Conservation (phyloP, 2,888 invertebrate genomes). For the Drosophila meridiana region DNA sequence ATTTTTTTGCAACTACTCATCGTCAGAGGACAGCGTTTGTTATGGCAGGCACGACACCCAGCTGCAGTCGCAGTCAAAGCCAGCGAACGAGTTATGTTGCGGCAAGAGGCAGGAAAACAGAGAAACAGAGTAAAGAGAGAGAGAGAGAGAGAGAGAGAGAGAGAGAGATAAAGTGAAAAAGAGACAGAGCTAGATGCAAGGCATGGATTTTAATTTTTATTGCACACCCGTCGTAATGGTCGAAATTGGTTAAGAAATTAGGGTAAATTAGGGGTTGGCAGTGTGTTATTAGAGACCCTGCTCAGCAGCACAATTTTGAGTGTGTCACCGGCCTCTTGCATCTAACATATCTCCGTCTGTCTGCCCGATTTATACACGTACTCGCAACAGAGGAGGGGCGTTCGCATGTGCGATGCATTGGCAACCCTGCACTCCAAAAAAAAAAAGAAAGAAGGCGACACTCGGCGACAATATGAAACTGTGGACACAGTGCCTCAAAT, state of each 20-base stretch:
- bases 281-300: conserved; percentile 76
- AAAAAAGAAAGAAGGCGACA: conserved; percentile 8
- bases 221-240: conserved; percentile 81
- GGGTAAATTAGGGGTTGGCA: conserved; percentile 83
- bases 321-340: conserved; percentile 40
- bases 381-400: conserved; percentile 36
- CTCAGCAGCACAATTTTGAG: conserved; percentile 37
- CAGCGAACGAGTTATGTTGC: conserved; percentile 74
- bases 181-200: conserved; percentile 23
- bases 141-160: not conserved
- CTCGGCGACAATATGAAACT: conserved; percentile 28
- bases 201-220: conserved; percentile 82
- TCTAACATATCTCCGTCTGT: conserved; percentile 20
- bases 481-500: conserved; percentile 48
- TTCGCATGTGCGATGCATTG: conserved; percentile 41
- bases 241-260: conserved; percentile 83
- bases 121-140: not conserved
- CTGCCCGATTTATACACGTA: conserved; percentile 10
- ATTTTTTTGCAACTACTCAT: conserved; percentile 39
- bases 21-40: conserved; percentile 74
- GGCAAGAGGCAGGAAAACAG: conserved; percentile 21
- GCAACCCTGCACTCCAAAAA: conserved; percentile 12
- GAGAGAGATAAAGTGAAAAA: not conserved
- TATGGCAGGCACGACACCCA: conserved; percentile 73
- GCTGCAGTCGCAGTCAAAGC: conserved; percentile 36